Conservation (phyloP, 2,113 vertebrate species). For the Oostethus manadensis region DNA sequence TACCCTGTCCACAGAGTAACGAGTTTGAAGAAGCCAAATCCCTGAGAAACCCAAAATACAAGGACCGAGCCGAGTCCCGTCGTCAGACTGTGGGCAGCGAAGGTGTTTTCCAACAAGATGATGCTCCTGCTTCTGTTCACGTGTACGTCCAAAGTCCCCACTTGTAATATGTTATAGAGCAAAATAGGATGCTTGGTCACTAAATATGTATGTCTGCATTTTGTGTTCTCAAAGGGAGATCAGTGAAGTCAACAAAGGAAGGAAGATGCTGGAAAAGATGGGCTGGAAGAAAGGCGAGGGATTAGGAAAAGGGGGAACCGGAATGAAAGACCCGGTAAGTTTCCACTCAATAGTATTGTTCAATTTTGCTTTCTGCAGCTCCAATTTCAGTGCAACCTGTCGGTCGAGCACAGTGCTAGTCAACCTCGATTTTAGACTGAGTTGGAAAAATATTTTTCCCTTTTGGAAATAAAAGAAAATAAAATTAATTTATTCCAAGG, state of each 20-base stretch:
- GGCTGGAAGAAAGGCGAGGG: slow-evolving; percentile 97
- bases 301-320: slow-evolving; percentile 86
- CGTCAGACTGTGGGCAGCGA: slow-evolving; percentile 89
- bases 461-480: too few relatives aligned
- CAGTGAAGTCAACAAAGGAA: slow-evolving; percentile 87
- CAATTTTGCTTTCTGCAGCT: not conserved
- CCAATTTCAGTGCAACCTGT: too few relatives aligned
- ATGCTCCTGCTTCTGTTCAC: slow-evolving; percentile 87
- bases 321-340: slow-evolving; percentile 87
- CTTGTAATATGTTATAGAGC: not conserved
- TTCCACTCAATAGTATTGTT: not conserved
- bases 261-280: slow-evolving; percentile 96
- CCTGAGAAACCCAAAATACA: slow-evolving; percentile 85
- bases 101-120: slow-evolving; percentile 85
- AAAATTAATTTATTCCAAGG: too few relatives aligned
- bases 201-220: not conserved
- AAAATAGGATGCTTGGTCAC: too few relatives aligned
- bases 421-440: too few relatives aligned
- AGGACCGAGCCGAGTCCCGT: slow-evolving; percentile 87
- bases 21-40: slow-evolving; percentile 83
- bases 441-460: too few relatives aligned
- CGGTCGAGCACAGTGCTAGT: too few relatives aligned
- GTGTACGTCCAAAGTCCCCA: slow-evolving; percentile 60
- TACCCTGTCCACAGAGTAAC: slow-evolving; percentile 74
- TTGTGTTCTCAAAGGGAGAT: slow-evolving; percentile 82